These are phyloP conservation scores for Pomatorhinus ruficollis DNA, from an alignment of 2,113 vertebrate species.

Conservation along the genomic window DNA sequence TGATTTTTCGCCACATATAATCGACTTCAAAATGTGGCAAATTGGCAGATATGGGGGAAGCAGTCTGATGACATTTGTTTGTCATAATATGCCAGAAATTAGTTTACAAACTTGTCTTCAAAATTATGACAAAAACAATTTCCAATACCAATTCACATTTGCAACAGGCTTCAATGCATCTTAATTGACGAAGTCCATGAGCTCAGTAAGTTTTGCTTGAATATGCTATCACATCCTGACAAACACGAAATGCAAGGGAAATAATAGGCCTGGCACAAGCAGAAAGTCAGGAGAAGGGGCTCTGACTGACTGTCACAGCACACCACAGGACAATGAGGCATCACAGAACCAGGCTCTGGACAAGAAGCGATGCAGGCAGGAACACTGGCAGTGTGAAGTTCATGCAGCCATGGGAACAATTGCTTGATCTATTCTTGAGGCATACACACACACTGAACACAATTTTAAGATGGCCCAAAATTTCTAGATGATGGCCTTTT, in stretches of 20 bases:
- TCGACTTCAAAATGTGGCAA: background rate
- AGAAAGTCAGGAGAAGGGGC: background rate
- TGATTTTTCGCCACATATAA: conserved; percentile 12
- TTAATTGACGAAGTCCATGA: conserved; percentile 37
- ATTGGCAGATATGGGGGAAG: conserved; percentile 31
- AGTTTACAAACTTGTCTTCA: conserved; percentile 59
- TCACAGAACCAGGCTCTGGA: background rate
- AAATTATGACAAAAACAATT: conserved; percentile 23
- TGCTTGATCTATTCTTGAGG: background rate
- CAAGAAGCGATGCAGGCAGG: rapidly evolving
- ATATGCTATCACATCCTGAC: background rate
- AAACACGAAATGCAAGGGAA: background rate
- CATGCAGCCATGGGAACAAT: background rate
- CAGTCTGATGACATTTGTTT: conserved; percentile 50
- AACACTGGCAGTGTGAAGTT: background rate
- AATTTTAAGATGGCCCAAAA: background rate
- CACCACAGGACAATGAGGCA: background rate
- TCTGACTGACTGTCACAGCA: background rate
- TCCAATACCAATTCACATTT: conserved; percentile 39
- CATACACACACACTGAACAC: background rate
- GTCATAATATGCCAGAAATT: conserved; percentile 52
- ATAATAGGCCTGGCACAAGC: background rate
- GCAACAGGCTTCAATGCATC: conserved; percentile 2
- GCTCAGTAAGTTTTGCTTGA: conserved; percentile 15
- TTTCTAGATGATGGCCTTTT: background rate